Evolutionary conservation across 2,113 vertebrate species (phyloP), one percentile per base, ranked within the genome.

Genomic region (Fregata magnificens): DNA sequence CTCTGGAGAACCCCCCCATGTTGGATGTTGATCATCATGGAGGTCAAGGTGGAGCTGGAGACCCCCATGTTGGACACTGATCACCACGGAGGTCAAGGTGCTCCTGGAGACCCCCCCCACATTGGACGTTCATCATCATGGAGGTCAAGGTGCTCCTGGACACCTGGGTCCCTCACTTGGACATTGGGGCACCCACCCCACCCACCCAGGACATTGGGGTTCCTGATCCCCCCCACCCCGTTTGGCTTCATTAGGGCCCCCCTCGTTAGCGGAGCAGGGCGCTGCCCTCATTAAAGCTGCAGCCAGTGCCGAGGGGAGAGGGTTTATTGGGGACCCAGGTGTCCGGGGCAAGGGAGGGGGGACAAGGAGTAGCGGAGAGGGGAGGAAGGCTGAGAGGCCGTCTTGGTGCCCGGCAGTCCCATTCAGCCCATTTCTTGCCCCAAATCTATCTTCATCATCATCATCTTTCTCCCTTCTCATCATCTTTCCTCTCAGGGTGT

Each of bases 1-100:
- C 3, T 3, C 22, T 24, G 32, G 47, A 50, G 32, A 49, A n/a
- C 16, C 29, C 3, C 7, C 9, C n/a, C 26, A 1, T 1, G 28
- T 52, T 71, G 47, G n/a, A 29, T 0, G 6, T n/a, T 47, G 1
- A 18, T 9, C 32, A 2, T 7, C 11, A 13, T 26, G 16, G 24
- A 7, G 45, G 17, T 70, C 32, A n/a, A 34, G 6, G 16, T 5
- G 10, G 1, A 3, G 22, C 11, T n/a, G 44, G 11, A 67, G 65
- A 45, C 22, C 1, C 16, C 21, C 8, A 1, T 17, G 28, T 5
- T 47, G 66, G 32, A 25, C 11, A 3, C 47, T 62, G 16, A 40
- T 10, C 16, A 18, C 18, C 61, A 9, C 8, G 25, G 59, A 38
- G 36, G 59, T 38, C 36, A 26, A 38, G 59, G 22, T 36, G 34